Evolutionary conservation across 2,113 vertebrate species (phyloP).

Genomic region (Ceyx melanurus): DNA sequence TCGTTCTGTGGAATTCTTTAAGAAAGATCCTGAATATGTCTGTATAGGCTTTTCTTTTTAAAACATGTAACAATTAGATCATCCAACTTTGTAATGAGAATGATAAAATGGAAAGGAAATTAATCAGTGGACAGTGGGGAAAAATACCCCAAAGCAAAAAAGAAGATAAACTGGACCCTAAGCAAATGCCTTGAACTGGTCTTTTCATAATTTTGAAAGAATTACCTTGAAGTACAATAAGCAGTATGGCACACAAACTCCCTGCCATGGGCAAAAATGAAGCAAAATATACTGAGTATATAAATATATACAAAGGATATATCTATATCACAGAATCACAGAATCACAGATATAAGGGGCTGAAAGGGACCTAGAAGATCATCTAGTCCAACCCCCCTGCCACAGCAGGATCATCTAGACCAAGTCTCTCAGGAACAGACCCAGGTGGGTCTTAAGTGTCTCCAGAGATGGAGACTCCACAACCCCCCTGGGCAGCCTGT

Average conservation of each 20-base stretch:
- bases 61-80: not conserved
- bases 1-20: not conserved
- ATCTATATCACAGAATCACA: too few relatives aligned
- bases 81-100: not conserved
- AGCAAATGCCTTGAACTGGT: not conserved
- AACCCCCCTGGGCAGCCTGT: too few relatives aligned
- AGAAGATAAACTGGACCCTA: not conserved
- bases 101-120: not conserved
- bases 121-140: not conserved
- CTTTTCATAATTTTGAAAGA: not conserved
- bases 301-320: too few relatives aligned
- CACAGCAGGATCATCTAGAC: too few relatives aligned
- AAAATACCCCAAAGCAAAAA: not conserved
- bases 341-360: too few relatives aligned
- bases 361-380: too few relatives aligned
- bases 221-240: not conserved
- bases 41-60: not conserved
- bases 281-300: not conserved
- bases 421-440: too few relatives aligned
- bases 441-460: too few relatives aligned
- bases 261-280: not conserved
- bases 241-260: not conserved
- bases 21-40: not conserved
- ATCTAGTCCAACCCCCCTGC: too few relatives aligned
- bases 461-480: too few relatives aligned